These are phyloP conservation scores for Thecocarcelia acutangulata DNA, from an alignment of 2,888 invertebrate species.

Conservation along the genomic window DNA sequence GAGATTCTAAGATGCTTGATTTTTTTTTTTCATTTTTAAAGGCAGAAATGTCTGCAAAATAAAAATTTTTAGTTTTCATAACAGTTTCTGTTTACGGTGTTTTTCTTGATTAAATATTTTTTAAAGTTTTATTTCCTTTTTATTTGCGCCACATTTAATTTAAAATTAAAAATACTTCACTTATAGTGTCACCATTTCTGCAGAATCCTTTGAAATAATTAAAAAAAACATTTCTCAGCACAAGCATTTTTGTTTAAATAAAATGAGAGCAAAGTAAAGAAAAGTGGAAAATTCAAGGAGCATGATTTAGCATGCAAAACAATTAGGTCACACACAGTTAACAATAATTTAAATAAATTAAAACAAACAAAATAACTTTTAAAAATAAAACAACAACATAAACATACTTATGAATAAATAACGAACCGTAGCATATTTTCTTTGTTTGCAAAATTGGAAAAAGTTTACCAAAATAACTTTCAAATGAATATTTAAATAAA, in stretches of 20 bases:
- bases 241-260: too few species aligned
- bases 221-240: too few species aligned
- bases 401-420: constrained; percentile 39
- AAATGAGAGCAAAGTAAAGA: too few species aligned
- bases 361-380: constrained; percentile 28
- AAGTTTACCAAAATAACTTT: constrained; percentile 5
- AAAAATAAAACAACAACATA: constrained; percentile 21
- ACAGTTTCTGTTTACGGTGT: neutral
- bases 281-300: constrained; percentile 10
- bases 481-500: constrained; percentile 1
- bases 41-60: neutral
- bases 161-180: too few species aligned
- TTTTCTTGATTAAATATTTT: neutral
- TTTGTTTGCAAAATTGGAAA: constrained; percentile 52
- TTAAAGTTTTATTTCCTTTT: too few species aligned
- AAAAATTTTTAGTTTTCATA: constrained; percentile 6
- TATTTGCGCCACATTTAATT: too few species aligned
- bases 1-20: constrained; percentile 6
- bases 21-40: neutral
- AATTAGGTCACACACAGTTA: constrained; percentile 46
- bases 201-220: too few species aligned
- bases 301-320: constrained; percentile 18
- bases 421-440: constrained; percentile 11
- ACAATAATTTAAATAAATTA: constrained; percentile 32
- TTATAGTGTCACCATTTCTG: too few species aligned